Percentiles rank a stretch among this genome's conserved stretches.
Evolutionary conservation across 2,113 vertebrate genomes (phyloP).

Genomic region (Callopanchax toddi): DNA sequence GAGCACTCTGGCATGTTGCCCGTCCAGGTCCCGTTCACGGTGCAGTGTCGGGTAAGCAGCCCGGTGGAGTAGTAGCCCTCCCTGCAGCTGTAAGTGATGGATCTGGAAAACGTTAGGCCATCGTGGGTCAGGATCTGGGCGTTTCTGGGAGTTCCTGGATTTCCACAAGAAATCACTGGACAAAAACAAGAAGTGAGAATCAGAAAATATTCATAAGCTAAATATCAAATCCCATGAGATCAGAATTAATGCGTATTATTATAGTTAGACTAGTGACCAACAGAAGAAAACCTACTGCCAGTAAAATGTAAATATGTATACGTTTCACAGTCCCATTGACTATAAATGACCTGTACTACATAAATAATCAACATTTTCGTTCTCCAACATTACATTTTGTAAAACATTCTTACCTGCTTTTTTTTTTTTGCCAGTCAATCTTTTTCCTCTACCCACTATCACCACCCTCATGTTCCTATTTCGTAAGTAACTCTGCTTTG

Average conservation of each 20-base stretch:
- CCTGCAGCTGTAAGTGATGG: slow-evolving; percentile 91
- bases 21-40: slow-evolving; percentile 95
- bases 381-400: not conserved
- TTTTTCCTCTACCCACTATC: slow-evolving; percentile 8
- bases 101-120: slow-evolving; percentile 90
- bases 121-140: slow-evolving; percentile 88
- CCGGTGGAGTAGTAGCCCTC: slow-evolving; percentile 94
- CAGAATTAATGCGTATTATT: not conserved
- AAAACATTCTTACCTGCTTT: not conserved
- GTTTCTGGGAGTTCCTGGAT: slow-evolving; percentile 93
- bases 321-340: not conserved
- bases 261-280: too few species aligned
- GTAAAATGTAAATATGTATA: too few species aligned
- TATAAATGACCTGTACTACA: not conserved
- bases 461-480: slow-evolving; percentile 23
- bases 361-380: not conserved
- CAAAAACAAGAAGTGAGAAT: slow-evolving; percentile 5
- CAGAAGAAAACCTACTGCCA: too few species aligned
- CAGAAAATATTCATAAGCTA: not conserved
- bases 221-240: not conserved
- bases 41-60: slow-evolving; percentile 93
- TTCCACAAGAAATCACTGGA: slow-evolving; percentile 93
- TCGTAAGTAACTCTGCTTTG: slow-evolving; percentile 51
- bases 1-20: slow-evolving; percentile 91
- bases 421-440: not conserved